Conservation (phyloP, 2,797 vertebrate genomes). For the Choloepus didactylus region DNA sequence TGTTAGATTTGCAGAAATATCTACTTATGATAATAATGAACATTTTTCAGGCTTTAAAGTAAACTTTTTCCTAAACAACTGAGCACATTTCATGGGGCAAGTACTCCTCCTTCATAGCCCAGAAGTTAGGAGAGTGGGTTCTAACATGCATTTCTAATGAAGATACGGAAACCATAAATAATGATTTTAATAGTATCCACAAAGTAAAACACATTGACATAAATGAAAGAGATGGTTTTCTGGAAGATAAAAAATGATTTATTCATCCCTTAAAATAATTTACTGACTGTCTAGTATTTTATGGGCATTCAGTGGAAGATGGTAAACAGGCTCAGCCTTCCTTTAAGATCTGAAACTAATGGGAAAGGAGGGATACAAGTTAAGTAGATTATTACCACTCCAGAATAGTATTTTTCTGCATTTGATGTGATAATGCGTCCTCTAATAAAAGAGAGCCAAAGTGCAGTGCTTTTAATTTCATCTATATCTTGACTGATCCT, state of each 20-base stretch:
- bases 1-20: neutral
- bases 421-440: neutral
- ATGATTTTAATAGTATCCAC: neutral
- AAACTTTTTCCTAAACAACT: neutral
- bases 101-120: neutral
- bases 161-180: neutral
- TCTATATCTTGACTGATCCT: neutral
- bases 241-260: neutral
- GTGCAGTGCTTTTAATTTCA: neutral
- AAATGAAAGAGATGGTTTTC: neutral
- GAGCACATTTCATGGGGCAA: neutral
- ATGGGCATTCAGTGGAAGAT: neutral
- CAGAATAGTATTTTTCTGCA: neutral
- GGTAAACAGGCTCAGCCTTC: neutral
- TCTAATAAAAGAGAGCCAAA: neutral
- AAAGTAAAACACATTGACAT: neutral
- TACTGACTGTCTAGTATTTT: neutral
- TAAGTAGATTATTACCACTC: neutral
- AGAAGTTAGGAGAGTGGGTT: neutral
- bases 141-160: neutral
- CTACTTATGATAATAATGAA: neutral
- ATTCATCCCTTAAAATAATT: constrained; percentile 26
- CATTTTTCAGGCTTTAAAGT: neutral
- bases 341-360: neutral
- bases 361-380: neutral